Evolutionary conservation across 2,888 invertebrate species (phyloP), one percentile per base, ranked within the genome.

Genomic region (Drosophila anomalata): DNA sequence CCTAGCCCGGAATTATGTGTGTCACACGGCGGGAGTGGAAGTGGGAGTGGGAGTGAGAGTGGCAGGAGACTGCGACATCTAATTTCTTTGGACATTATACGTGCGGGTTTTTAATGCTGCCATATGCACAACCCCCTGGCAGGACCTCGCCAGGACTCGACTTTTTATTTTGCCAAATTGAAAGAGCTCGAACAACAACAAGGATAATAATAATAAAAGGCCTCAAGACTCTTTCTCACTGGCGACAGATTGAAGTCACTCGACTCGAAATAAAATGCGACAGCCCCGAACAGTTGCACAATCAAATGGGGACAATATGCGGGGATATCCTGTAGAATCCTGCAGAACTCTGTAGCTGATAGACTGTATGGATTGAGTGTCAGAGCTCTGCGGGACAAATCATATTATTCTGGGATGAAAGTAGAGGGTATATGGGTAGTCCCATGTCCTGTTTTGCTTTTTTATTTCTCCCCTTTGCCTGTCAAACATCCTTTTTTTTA

Each of bases 231-330:
- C 51, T 14, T 42, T 46, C 54, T 50, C 76, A 75, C 73, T 71
- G 86, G 89, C 81, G 90, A 90, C 90, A 90, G 90, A 91, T 91
- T 91, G 90, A 90, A 91, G 87, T 90, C 90, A 90, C 86, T 91
- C 90, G 88, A 89, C 87, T 90, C 79, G 90, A 90, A 84, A 90
- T 88, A 84, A 87, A 90, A 89, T 87, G 89, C 89, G 90, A 91
- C 91, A 90, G 78, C 71, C 61, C 44, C 75, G 75, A 85, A 85
- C 78, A 84, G 85, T 80, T 78, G 74, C 79, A 85, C 85, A 87
- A 87, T 87, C 79, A 81, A 83, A 85, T 80, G 80, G 52, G 73
- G 75, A 70, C 82, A 65, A 73, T 69, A 77, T 75, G 77, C 73
- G 39, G 26, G 41, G 0, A 54, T 62, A 68, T 50, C 42, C 67